Conservation (phyloP, 1,140 invertebrate genomes). For the Caenorhabditis tropicalis region DNA sequence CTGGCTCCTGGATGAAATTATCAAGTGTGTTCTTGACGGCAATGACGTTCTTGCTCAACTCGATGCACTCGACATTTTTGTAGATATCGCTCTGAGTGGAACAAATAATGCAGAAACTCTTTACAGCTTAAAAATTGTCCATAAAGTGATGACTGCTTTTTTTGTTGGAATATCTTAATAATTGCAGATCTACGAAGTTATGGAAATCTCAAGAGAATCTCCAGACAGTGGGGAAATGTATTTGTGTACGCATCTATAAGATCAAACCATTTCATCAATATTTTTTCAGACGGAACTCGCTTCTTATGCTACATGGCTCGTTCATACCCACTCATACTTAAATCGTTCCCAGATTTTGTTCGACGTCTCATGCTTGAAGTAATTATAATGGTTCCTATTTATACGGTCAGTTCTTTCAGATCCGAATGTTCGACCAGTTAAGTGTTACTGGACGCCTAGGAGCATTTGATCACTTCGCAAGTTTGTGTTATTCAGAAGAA, state of each 20-base stretch:
- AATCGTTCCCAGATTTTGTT: neutral
- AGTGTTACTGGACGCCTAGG: neutral
- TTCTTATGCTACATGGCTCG: constrained; percentile 2
- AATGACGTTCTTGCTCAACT: constrained; percentile 9
- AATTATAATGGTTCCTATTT: neutral
- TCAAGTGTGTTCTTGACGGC: neutral
- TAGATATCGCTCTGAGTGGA: neutral
- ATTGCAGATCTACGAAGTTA: neutral
- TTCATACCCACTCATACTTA: neutral
- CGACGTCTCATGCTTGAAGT: constrained; percentile 9
- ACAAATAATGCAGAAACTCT: neutral
- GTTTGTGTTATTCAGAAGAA: neutral
- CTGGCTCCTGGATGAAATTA: neutral
- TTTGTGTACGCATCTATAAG: neutral
- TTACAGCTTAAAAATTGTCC: neutral
- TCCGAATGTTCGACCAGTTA: constrained; percentile 5
- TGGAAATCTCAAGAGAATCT: neutral
- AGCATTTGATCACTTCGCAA: neutral
- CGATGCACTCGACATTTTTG: neutral
- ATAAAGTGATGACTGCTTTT: too few species aligned
- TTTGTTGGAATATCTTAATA: too few species aligned
- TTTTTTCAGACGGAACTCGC: neutral
- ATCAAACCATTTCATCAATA: neutral
- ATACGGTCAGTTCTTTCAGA: neutral
- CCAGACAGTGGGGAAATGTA: neutral